Evolutionary conservation across 1,140 invertebrate species (phyloP).

Genomic region (Chionoecetes opilio): DNA sequence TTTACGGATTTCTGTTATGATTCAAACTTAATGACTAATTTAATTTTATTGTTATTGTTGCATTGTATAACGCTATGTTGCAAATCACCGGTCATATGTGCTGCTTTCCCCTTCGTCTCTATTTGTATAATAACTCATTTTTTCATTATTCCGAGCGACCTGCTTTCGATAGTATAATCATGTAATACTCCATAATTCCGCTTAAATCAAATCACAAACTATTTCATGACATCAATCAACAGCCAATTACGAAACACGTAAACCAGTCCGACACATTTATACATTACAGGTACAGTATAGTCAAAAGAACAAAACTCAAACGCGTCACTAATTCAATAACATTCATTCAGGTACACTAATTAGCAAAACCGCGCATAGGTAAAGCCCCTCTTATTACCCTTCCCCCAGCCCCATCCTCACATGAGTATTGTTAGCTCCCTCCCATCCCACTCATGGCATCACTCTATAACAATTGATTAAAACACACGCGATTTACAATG

Average conservation of each 20-base stretch:
- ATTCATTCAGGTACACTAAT: neutral
- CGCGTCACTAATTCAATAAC: neutral
- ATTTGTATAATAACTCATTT: neutral
- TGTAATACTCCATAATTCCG: neutral
- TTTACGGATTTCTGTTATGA: too few species aligned
- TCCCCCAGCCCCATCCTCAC: neutral
- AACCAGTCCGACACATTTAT: neutral
- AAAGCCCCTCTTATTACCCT: slow-evolving; percentile 11
- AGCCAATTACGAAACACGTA: neutral
- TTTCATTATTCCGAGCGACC: neutral
- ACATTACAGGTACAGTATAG: neutral
- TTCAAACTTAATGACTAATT: too few species aligned
- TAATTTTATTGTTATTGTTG: neutral
- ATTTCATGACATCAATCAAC: neutral
- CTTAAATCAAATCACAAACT: neutral
- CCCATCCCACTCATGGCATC: neutral
- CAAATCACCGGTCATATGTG: neutral
- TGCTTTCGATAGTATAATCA: neutral
- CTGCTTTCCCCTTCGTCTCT: neutral
- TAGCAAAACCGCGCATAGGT: neutral
- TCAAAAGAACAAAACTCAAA: neutral
- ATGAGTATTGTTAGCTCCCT: neutral
- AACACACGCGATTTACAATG: slow-evolving; percentile 10
- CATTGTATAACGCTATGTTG: neutral
- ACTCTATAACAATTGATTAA: slow-evolving; percentile 11